Base-by-base conservation (phyloP, 2,888 invertebrate genomes). In the Rhagonycha fulva region DNA sequence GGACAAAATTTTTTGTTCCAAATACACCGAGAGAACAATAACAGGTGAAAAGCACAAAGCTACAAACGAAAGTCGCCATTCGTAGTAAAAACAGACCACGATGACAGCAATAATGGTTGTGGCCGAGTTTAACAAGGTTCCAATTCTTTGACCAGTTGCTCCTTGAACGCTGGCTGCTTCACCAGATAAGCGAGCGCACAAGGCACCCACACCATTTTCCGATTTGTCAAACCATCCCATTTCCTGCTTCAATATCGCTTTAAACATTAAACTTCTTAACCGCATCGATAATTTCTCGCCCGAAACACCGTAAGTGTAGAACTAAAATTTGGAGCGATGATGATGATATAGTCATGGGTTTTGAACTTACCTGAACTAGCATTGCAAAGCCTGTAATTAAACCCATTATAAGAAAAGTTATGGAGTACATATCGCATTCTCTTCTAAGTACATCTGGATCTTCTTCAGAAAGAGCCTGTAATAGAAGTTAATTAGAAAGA, bases 151-250 rank as follows among this genome's bases (percentile, higher is more conserved):
- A 14, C 95, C 95, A 4, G 95, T 94, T 4, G 94, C 94, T 95
- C 95, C 95, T 89, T 95, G 95, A 0, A 95, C 93, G 71, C 92
- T 91, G 0, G 95, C 91, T 0, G 95, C 94, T 88, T 95, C 95
- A 0, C 93, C 92, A 0, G 95, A 93, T 7, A 96, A 88, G 74
- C 92, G 89, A 1, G 94, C 92, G 82, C 94, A 94, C 0, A 95
- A 88, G 2, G 94, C 92, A 1, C 95, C 95, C 0, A 94, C 93
- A 1, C 93, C 91, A 84, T 95, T 94, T 62, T 90, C 87, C 79
- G 92, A 91, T 79, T 93, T 90, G 82, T 95, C 95, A 84, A 92
- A 95, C 90, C 93, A 95, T 2, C 90, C 92, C 75, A 94, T 90
- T 85, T 95, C 95, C 87, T 94, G 95, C 78, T 89, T 88, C 2